A percentile compares a stretch with the other conserved stretches of the same genome.
These are phyloP conservation scores for Scomber scombrus DNA, from an alignment of 2,113 vertebrate genomes.

Conservation along the genomic window DNA sequence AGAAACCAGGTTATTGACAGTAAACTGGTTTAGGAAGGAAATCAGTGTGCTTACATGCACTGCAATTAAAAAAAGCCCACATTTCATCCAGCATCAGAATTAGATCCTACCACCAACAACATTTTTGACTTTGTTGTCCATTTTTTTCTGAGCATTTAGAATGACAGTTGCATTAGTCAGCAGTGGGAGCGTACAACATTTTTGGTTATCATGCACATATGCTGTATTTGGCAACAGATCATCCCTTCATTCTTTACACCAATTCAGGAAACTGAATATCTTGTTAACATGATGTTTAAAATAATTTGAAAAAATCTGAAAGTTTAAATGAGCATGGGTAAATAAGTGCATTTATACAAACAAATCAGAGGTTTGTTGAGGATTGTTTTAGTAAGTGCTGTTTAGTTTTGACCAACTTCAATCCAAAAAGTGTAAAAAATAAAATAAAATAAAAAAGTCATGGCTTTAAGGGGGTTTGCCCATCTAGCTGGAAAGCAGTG, in stretches of 20 bases:
- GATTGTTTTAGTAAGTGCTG: background rate
- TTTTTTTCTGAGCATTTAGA: conserved; percentile 1
- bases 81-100: background rate
- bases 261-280: background rate
- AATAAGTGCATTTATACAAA: background rate
- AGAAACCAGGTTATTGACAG: background rate
- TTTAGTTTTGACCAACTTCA: background rate
- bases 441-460: background rate
- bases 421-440: background rate
- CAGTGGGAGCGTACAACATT: background rate
- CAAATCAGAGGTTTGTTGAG: background rate
- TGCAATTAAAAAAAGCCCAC: background rate
- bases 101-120: conserved; percentile 8
- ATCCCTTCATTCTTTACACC: background rate
- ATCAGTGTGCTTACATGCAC: background rate
- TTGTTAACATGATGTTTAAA: background rate
- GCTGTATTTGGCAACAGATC: background rate
- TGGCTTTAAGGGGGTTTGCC: conserved; percentile 20
- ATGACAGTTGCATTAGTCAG: background rate
- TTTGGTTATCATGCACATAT: background rate
- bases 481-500: conserved; percentile 52
- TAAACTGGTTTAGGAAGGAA: background rate
- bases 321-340: background rate
- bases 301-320: background rate
- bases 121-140: background rate